Conservation (phyloP, 2,113 vertebrate genomes). For the Sardina pilchardus region DNA sequence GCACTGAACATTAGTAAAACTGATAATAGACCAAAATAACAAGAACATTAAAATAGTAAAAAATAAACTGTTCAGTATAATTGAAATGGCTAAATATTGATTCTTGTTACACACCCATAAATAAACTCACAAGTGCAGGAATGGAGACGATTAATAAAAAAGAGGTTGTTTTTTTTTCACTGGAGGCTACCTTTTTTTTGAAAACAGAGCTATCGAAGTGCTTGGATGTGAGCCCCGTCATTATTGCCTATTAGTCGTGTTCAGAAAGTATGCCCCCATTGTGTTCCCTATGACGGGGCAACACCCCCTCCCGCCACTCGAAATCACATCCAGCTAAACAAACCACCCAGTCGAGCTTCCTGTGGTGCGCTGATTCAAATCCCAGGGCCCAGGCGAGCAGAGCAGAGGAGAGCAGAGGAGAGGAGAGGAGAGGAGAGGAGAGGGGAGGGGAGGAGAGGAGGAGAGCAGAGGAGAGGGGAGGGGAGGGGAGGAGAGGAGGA, state of each 20-base stretch:
- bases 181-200: slow-evolving; percentile 66
- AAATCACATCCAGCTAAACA: slow-evolving; percentile 79
- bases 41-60: slow-evolving; percentile 15
- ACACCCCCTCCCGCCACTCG: slow-evolving; percentile 70
- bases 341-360: slow-evolving; percentile 70
- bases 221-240: slow-evolving; percentile 69
- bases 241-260: slow-evolving; percentile 76
- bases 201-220: slow-evolving; percentile 59
- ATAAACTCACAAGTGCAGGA: slow-evolving; percentile 48
- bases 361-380: slow-evolving; percentile 72
- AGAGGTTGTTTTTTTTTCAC: slow-evolving; percentile 6
- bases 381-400: slow-evolving; percentile 73
- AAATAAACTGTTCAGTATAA: slow-evolving; percentile 24
- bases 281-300: slow-evolving; percentile 70
- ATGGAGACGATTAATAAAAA: slow-evolving; percentile 64
- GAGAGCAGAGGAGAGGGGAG: slow-evolving; percentile 11
- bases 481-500: too few species aligned
- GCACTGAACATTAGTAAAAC: not conserved
- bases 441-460: too few species aligned
- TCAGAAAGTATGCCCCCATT: slow-evolving; percentile 74
- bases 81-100: slow-evolving; percentile 19
- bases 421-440: slow-evolving; percentile 7
- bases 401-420: slow-evolving; percentile 21
- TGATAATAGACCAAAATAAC: not conserved
- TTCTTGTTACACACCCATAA: slow-evolving; percentile 40